These are phyloP conservation scores for Orthosia gracilis DNA, from an alignment of 2,888 invertebrate species.

Conservation along the genomic window DNA sequence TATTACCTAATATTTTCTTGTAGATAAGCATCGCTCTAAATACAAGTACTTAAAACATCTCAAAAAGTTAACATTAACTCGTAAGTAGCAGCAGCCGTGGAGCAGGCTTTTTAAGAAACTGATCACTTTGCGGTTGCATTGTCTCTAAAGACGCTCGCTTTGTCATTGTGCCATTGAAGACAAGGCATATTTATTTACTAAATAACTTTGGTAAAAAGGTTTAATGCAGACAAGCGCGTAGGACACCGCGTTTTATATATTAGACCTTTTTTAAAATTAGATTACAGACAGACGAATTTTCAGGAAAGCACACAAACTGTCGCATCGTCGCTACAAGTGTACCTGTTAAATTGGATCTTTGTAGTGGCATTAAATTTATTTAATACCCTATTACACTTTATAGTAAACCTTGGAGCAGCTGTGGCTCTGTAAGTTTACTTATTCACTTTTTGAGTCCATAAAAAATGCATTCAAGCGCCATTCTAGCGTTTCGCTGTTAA, in stretches of 20 bases:
- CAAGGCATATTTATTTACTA: background rate
- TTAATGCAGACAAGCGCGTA: too few relatives aligned
- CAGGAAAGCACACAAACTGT: too few relatives aligned
- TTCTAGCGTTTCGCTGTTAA: slow-evolving; percentile 3
- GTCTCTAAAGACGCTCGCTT: background rate
- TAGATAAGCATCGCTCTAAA: too few relatives aligned
- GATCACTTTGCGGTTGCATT: background rate
- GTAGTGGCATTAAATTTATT: slow-evolving; percentile 27
- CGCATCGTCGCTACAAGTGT: too few relatives aligned
- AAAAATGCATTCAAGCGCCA: slow-evolving; percentile 13
- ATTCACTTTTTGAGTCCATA: slow-evolving; percentile 16
- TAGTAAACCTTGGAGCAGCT: background rate
- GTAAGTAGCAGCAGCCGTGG: too few relatives aligned
- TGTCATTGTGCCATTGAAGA: background rate
- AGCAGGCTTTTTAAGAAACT: background rate
- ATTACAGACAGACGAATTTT: too few relatives aligned
- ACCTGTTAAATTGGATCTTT: background rate
- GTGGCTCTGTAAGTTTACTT: slow-evolving; percentile 4
- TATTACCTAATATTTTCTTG: too few relatives aligned
- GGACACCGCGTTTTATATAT: too few relatives aligned
- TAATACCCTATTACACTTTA: slow-evolving; percentile 1
- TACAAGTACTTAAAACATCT: too few relatives aligned
- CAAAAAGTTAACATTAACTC: too few relatives aligned
- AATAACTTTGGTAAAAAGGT: background rate
- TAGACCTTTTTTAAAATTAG: too few relatives aligned